Evolutionary conservation across 2,888 invertebrate species (phyloP).

Genomic region (Eristalis arbustorum): DNA sequence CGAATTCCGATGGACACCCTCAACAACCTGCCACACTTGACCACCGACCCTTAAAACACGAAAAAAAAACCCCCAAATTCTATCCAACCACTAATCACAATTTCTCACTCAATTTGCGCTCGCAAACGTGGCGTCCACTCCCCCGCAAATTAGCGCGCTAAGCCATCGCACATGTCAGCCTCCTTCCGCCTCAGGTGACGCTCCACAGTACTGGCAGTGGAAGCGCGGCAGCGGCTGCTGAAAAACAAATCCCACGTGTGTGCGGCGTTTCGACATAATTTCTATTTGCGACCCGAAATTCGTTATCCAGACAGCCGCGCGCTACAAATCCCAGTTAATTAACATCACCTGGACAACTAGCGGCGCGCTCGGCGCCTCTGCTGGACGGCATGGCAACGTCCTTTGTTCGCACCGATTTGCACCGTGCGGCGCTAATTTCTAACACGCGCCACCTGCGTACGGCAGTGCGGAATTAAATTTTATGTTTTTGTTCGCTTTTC

Average conservation of each 20-base stretch:
- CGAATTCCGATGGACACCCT: too few relatives aligned
- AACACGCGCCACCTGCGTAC: neutral
- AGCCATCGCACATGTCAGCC: too few relatives aligned
- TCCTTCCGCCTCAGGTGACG: too few relatives aligned
- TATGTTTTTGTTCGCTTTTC: neutral
- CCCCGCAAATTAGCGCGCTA: too few relatives aligned
- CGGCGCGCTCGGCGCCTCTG: neutral
- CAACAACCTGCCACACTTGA: too few relatives aligned
- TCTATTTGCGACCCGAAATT: neutral
- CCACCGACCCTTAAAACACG: too few relatives aligned
- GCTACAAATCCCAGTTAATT: neutral
- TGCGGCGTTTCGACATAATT: neutral
- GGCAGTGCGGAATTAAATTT: neutral
- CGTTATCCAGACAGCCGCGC: neutral
- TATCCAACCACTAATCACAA: too few relatives aligned
- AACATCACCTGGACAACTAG: neutral
- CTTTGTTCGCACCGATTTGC: neutral
- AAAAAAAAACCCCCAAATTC: too few relatives aligned
- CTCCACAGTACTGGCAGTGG: too few relatives aligned
- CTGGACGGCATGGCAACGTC: neutral
- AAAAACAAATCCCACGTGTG: neutral
- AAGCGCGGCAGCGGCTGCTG: neutral
- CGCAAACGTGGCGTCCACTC: too few relatives aligned
- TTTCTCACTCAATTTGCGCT: too few relatives aligned
- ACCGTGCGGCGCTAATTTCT: neutral